A percentile compares a stretch with the other conserved stretches of the same genome.
These are phyloP conservation scores for Rhopilema esculentum DNA, from an alignment of 30 jellyfish, hydroid and myxozoan genomes.

Conservation along the genomic window DNA sequence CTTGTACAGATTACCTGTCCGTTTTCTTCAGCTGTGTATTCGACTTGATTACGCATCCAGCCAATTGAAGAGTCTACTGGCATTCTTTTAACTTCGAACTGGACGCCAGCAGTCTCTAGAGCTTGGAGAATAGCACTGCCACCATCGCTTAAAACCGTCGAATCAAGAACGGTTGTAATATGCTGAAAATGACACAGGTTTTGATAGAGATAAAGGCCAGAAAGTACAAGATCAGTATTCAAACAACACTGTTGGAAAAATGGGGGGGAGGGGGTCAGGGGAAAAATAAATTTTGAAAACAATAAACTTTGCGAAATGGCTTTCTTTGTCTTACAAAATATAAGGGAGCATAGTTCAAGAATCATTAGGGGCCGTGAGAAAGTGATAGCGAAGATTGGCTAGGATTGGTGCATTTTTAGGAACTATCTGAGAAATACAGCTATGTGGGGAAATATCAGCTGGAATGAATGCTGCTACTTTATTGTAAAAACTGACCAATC, in stretches of 20 bases:
- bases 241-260: not conserved
- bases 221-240: not conserved
- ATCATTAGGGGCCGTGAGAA: too few species aligned
- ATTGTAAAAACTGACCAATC: too few species aligned
- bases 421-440: too few species aligned
- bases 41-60: constrained; percentile 84
- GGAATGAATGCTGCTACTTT: too few species aligned
- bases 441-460: too few species aligned
- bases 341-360: too few species aligned
- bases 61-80: constrained; percentile 88
- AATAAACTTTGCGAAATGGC: not conserved
- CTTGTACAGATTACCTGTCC: constrained; percentile 61
- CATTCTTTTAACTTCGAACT: constrained; percentile 75
- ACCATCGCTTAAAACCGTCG: constrained; percentile 59
- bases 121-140: constrained; percentile 83
- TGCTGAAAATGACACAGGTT: constrained; percentile 37
- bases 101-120: constrained; percentile 75
- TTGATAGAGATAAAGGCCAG: not conserved
- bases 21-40: constrained; percentile 48
- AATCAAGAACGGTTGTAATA: constrained; percentile 82
- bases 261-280: not conserved
- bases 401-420: too few species aligned
- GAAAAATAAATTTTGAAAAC: not conserved
- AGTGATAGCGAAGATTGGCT: too few species aligned
- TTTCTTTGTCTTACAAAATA: too few species aligned